A percentile compares a stretch with the other conserved stretches of the same genome.
These are phyloP conservation scores for Hippoglossus hippoglossus DNA, from an alignment of 2,797 vertebrate genomes.

Conservation along the genomic window DNA sequence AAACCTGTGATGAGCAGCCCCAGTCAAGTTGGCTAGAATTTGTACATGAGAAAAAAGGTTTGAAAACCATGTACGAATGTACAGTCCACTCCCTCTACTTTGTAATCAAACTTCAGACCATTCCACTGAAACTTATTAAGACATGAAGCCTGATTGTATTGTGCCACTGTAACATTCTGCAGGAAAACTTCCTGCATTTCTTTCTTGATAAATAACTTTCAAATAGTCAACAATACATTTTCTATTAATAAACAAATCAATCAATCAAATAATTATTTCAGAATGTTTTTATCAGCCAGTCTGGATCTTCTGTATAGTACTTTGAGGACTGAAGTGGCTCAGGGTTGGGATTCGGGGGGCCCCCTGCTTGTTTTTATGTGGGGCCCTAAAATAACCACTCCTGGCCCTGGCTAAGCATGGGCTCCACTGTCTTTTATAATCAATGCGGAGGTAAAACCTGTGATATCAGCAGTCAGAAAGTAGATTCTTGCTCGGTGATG, in stretches of 20 bases:
- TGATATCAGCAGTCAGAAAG: conserved; percentile 3
- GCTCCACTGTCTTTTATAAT: conserved; percentile 13
- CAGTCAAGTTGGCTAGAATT: too few relatives aligned
- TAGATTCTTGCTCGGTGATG: conserved; percentile 15
- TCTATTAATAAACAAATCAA: background rate
- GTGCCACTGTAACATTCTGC: too few relatives aligned
- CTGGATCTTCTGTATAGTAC: background rate
- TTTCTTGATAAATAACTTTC: too few relatives aligned
- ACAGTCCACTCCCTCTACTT: background rate
- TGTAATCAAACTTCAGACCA: conserved; percentile 17
- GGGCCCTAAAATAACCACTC: background rate
- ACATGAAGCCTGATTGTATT: background rate
- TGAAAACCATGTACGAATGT: too few relatives aligned
- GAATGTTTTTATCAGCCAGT: background rate
- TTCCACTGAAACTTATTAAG: conserved; percentile 15
- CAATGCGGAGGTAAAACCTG: background rate
- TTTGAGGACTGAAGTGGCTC: background rate
- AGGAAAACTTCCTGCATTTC: too few relatives aligned
- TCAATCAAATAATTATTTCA: background rate
- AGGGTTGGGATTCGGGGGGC: background rate
- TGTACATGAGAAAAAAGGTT: too few relatives aligned
- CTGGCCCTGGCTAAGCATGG: background rate
- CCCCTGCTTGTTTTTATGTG: background rate
- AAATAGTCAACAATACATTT: background rate
- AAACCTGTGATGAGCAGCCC: too few relatives aligned